These are phyloP conservation scores for Merluccius polli DNA, from an alignment of 2,797 vertebrate species.

Conservation along the genomic window DNA sequence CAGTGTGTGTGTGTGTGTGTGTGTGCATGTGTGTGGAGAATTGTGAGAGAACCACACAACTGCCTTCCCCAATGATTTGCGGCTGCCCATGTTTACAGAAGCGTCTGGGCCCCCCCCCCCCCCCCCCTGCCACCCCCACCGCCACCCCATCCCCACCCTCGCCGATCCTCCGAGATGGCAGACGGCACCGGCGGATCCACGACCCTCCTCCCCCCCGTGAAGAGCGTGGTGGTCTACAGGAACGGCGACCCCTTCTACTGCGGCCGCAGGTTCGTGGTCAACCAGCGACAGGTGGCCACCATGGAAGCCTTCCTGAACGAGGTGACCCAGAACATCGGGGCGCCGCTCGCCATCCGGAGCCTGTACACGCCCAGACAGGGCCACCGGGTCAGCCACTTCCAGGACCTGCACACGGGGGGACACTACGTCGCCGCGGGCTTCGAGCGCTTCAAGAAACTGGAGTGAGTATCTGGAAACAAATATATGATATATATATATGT, in stretches of 20 bases:
- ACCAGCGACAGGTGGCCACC: constrained; percentile 75
- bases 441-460: constrained; percentile 82
- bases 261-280: constrained; percentile 82
- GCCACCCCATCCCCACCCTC: background rate
- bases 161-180: constrained; percentile 48
- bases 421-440: constrained; percentile 88
- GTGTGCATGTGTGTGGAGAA: background rate
- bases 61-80: background rate
- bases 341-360: constrained; percentile 77
- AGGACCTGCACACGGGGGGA: constrained; percentile 75
- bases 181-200: constrained; percentile 40
- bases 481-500: background rate
- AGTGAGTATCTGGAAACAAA: constrained; percentile 76
- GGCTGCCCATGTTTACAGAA: background rate
- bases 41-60: background rate
- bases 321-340: constrained; percentile 77
- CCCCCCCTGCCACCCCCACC: background rate
- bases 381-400: constrained; percentile 70
- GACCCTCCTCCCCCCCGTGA: constrained; percentile 71
- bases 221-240: constrained; percentile 81
- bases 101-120: background rate
- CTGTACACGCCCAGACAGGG: constrained; percentile 82
- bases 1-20: background rate
- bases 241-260: constrained; percentile 86
- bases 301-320: constrained; percentile 85